phyloP scores from a whole-genome alignment of 2,888 invertebrate genomes.

The Lutraria lutraria region DNA sequence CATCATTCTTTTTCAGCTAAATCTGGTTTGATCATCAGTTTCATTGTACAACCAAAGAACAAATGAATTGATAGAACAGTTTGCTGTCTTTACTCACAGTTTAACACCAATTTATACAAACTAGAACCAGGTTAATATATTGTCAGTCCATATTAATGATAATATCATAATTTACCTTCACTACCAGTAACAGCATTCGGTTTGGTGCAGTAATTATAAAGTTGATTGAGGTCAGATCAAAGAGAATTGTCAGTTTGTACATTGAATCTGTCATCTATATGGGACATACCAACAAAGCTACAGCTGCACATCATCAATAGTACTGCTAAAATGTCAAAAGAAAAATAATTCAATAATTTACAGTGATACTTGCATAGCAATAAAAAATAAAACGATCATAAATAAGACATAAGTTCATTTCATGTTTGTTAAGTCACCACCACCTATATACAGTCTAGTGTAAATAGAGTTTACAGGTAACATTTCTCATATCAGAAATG shows the following conservation, averaged over 20 bases:
- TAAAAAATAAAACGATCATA: background rate
- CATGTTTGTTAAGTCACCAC: background rate
- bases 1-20: too few species aligned
- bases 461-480: too few species aligned
- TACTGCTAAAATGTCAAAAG: slow-evolving; percentile 6
- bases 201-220: slow-evolving; percentile 26
- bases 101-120: background rate
- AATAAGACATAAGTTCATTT: background rate
- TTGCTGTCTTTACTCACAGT: too few species aligned
- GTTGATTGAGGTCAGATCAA: background rate
- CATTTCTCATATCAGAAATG: too few species aligned
- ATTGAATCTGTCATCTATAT: background rate
- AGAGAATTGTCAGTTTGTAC: background rate
- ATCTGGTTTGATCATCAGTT: too few species aligned
- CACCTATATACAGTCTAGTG: too few species aligned
- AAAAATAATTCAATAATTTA: background rate
- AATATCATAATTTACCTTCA: slow-evolving; percentile 38
- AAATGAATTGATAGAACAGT: too few species aligned
- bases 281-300: background rate
- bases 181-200: slow-evolving; percentile 17
- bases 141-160: too few species aligned
- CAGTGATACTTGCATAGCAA: background rate
- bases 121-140: too few species aligned
- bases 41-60: too few species aligned
- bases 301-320: background rate